Base-by-base conservation (phyloP, 2,888 invertebrate species). In the Oscheius sp. region DNA sequence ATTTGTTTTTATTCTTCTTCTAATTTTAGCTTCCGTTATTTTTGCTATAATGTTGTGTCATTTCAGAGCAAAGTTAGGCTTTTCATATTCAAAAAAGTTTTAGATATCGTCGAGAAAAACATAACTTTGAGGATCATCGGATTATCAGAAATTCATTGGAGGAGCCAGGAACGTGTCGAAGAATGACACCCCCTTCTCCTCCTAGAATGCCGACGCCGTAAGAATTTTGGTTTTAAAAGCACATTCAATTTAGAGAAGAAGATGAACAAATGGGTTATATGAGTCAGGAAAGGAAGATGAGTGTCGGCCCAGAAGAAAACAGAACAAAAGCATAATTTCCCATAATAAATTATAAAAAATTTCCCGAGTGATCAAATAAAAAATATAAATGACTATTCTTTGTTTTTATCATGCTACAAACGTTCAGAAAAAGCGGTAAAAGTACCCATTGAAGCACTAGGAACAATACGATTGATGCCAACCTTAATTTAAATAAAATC, bases 81-180 rank as follows among this genome's bases (percentile, higher is more conserved):
- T 12, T 23, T 29, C 15, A 15, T n/a, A 10, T 12, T 42, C 29
- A 42, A 45, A 46, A 12, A 34, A 37, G 23, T 17, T 50, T 34
- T 57, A 57, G 67, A n/a, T 67, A 67, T 33, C 42, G 48, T 17
- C 53, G 46, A 0, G 57, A 67, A 31, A 61, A 61, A 20, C 45
- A 61, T 10, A 61, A 25, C 27, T 61, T 42, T 17, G 61, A 61
- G 27, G 61, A 45, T 17, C 61, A 61, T 15, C 12, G 61, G 29
- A 61, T 61, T 8, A 42, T 61, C 8, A 15, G 29, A 20, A 45
- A 45, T 31, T 10, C 61, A 10, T 17, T 61, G 17, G 61, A 61
- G 29, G 42, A 17, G 15, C 61, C 34, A 15, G 15, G 25, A 4
- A 27, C 5, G 10, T 31, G 12, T n/a, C 50, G 61, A 6, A 39